phyloP scores from a whole-genome alignment of 1,140 invertebrate species.

The Spodoptera litura region DNA sequence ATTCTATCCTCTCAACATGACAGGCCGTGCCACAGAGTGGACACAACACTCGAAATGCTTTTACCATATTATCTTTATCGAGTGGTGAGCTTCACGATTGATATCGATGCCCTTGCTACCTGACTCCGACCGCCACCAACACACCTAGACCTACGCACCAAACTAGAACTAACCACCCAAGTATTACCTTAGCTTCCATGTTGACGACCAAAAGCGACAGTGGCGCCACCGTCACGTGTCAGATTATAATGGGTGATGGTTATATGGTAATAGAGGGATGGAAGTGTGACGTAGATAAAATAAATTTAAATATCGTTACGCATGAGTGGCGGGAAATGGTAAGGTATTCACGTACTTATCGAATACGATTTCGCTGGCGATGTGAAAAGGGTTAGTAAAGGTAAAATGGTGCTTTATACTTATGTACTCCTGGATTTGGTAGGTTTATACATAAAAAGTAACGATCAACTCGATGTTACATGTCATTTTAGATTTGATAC shows the following conservation, averaged over 20 bases:
- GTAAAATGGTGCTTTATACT: not conserved
- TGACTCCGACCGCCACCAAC: not conserved
- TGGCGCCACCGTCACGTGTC: not conserved
- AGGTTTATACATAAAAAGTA: too few relatives aligned
- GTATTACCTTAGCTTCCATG: not conserved
- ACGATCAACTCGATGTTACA: too few relatives aligned
- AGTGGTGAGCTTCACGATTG: conserved; percentile 29
- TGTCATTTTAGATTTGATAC: too few relatives aligned
- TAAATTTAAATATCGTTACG: conserved; percentile 32
- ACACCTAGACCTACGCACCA: not conserved
- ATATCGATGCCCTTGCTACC: conserved; percentile 23
- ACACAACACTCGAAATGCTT: conserved; percentile 37
- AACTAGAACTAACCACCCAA: not conserved
- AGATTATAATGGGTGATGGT: not conserved
- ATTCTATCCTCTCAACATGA: not conserved
- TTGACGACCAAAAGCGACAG: not conserved
- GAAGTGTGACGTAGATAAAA: conserved; percentile 19
- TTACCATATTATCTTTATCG: conserved; percentile 37
- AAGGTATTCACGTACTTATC: conserved; percentile 12
- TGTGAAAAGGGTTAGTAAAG: not conserved
- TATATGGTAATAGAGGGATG: conserved; percentile 27
- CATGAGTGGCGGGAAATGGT: not conserved
- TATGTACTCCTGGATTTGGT: not conserved
- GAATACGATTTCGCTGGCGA: not conserved
- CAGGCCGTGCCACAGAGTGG: not conserved